Base-by-base conservation (phyloP, 2,113 vertebrate species). In the Lophotis ruficrista region DNA sequence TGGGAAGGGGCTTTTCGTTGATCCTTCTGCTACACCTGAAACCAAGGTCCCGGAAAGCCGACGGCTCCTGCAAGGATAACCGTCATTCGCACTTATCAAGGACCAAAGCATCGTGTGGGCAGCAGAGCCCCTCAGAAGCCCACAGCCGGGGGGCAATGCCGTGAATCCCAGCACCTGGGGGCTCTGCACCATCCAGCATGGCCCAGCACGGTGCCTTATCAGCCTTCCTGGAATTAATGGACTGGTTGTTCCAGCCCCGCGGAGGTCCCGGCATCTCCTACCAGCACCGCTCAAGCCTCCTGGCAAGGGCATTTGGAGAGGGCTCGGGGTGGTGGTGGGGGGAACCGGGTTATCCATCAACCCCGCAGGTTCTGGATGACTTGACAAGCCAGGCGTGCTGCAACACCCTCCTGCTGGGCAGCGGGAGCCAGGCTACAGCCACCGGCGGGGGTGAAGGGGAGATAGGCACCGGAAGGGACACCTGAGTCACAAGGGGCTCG, bases 331-430 rank as follows among this genome's bases (percentile, higher is more conserved):
- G 31, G 78, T 31, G 43, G 13, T 7, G 30, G 30, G 19, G 22
- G 17, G 43, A 50, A 71, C 18, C 5, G 6, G 41, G 96, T 97
- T 97, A 97, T 96, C 89, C 96, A 96, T 97, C 95, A 97, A 96
- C 96, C 75, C 60, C 7, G 2, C 33, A 14, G 61, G 95, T 96
- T 97, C 94, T 90, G 93, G 95, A 50, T 97, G 93, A 97, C n/a
- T 94, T 90, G 78, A 51, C 65, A 62, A 21, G 41, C 64, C 3
- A 6, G 30, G 37, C 12, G 4, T 66, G 9, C 92, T 91, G 83
- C 80, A 89, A 92, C 58, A 78, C 23, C 28, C 37, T 87, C n/a
- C 61, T 78, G 50, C 37, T 2, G 2, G 50, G 53, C 24, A 73
- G 68, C 6, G 1, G 60, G 73, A 93, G 51, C 31, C 6, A 3